Evolutionary conservation across 2,797 vertebrate genomes (phyloP), one percentile per base, ranked within the genome.

Genomic region (Fistularia tabacaria): DNA sequence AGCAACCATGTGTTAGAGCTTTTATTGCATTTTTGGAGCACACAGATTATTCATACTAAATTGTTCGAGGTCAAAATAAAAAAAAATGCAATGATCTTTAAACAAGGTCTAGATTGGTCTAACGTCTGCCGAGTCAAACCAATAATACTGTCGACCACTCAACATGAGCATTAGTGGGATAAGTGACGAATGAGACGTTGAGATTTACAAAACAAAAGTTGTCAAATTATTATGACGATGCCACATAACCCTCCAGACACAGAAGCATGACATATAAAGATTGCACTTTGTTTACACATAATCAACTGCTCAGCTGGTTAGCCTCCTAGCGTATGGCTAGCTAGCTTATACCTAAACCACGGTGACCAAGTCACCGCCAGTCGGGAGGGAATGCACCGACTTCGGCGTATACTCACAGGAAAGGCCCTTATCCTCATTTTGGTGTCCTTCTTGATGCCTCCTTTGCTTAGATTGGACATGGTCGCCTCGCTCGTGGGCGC

Each of bases 361-460:
- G 78, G 59, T 61, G 57, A 76, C 82, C 57, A 70, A 64, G 62
- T 83, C 69, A 69, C 68, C 41, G 71, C 53, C 56, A 53, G 14
- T 62, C 69, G 54, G 38, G 45, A 13, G 90, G 71, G 76, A 67
- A 50, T 8, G 58, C 9, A 41, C 52, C n/a, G 36, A 13, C 37
- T 59, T 58, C 69, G 64, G 73, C 37, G 51, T 82, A 69, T 77
- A 91, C 95, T 96, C 80, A 96, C 94, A 80, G 95, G 94, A 89
- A 96, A 97, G 76, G 95, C 95, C 90, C 94, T 93, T 93, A 98
- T 98, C 92, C 95, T 92, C 95, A 97, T 98, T 90, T 97, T 98
- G 92, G 94, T 96, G 90, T 97, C 95, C 91, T 95, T 97, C 91
- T 95, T 94, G 91, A 92, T 93, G 88, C 92, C 89, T 88, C 92